phyloP scores from a whole-genome alignment of 1,140 invertebrate genomes.

The Heterodera schachtii region DNA sequence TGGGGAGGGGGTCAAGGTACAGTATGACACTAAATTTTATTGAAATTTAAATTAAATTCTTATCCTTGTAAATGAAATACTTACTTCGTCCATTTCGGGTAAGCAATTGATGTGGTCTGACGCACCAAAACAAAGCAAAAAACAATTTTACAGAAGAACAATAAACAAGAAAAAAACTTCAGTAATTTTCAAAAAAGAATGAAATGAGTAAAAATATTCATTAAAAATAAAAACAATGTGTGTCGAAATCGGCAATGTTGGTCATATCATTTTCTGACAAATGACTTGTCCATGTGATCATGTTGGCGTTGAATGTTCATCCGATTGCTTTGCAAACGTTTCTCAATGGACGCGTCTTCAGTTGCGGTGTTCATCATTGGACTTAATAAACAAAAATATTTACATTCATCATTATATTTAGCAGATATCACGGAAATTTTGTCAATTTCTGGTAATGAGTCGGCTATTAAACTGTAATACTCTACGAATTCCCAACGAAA shows the following conservation, averaged over 20 bases:
- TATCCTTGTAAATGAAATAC: slow-evolving; percentile 7
- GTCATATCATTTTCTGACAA: background rate
- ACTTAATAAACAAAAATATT: background rate
- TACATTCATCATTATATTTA: too few species aligned
- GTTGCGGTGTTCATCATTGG: slow-evolving; percentile 15
- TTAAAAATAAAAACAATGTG: too few species aligned
- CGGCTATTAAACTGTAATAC: too few species aligned
- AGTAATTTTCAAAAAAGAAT: too few species aligned
- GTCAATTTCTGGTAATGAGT: too few species aligned
- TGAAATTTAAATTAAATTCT: too few species aligned
- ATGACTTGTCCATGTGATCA: slow-evolving; percentile 29
- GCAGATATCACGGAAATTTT: too few species aligned
- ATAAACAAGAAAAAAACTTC: background rate
- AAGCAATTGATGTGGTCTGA: background rate
- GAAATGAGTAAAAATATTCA: too few species aligned
- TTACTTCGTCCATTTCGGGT: background rate
- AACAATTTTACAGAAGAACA: background rate
- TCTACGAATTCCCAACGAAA: too few species aligned
- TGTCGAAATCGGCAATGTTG: background rate
- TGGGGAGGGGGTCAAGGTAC: too few species aligned
- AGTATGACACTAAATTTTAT: background rate
- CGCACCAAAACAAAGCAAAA: background rate
- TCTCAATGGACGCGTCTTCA: slow-evolving; percentile 1
- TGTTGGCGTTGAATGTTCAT: slow-evolving; percentile 25
- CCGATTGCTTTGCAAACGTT: slow-evolving; percentile 24